Percentiles rank a stretch among this genome's conserved stretches.
Evolutionary conservation across 2,797 vertebrate species (phyloP).

Genomic region (Gambusia yucatana): DNA sequence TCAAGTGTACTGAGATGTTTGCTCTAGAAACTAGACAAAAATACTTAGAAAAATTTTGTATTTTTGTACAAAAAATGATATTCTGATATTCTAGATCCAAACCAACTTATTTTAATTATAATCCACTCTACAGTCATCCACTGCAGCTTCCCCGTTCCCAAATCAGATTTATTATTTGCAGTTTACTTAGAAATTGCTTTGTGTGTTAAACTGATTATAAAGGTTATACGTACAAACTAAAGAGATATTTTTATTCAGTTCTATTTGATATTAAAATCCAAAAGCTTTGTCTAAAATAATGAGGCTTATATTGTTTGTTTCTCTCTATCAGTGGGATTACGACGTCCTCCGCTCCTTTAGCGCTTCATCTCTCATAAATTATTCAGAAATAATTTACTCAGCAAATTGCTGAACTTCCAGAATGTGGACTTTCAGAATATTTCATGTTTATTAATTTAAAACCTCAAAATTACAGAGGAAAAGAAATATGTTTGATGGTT

Average conservation of each 20-base stretch:
- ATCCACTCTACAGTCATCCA: too few species aligned
- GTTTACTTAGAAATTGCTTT: background rate
- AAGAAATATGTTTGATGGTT: background rate
- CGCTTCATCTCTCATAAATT: background rate
- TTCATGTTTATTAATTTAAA: background rate
- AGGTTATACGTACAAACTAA: background rate
- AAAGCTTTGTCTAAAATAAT: background rate
- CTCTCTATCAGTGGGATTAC: background rate
- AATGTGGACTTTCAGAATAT: background rate
- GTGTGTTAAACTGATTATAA: background rate
- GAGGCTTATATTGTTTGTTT: background rate
- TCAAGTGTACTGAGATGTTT: too few species aligned
- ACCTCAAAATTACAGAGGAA: background rate
- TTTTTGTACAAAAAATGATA: too few species aligned
- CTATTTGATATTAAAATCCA: background rate
- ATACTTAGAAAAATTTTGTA: too few species aligned
- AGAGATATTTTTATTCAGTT: background rate
- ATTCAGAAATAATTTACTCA: slow-evolving; percentile 2
- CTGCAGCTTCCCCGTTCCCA: too few species aligned
- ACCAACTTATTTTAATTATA: too few species aligned
- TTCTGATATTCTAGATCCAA: too few species aligned
- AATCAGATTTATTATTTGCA: background rate
- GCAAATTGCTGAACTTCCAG: background rate
- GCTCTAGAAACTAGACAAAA: too few species aligned
- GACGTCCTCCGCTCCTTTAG: background rate